Conservation (phyloP, 2,113 vertebrate species). For the Passer domesticus region DNA sequence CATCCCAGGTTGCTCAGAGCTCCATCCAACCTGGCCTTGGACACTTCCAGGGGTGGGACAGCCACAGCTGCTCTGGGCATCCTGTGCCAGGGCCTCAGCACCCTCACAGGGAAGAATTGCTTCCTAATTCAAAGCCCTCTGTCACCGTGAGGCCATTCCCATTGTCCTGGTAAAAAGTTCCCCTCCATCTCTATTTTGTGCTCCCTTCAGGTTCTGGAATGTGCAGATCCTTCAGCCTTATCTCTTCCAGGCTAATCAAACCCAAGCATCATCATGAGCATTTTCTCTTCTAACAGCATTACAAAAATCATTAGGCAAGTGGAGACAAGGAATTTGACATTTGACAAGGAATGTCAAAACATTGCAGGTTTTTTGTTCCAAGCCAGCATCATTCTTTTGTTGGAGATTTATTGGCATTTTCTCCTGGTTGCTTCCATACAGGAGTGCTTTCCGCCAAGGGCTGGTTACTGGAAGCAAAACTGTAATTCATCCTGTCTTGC, state of each 20-base stretch:
- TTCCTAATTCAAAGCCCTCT: not conserved
- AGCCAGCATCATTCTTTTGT: not conserved
- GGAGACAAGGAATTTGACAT: no score
- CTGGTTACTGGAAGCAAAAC: conserved; percentile 91
- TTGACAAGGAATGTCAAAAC: not conserved
- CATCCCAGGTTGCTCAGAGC: not conserved
- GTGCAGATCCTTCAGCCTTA: not conserved
- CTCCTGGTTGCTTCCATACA: conserved; percentile 39
- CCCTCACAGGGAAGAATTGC: not conserved
- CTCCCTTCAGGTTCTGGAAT: not conserved
- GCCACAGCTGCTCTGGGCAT: not conserved
- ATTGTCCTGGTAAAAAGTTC: not conserved
- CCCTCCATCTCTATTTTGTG: not conserved
- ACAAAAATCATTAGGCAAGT: not conserved
- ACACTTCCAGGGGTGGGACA: not conserved
- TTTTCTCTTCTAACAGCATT: not conserved
- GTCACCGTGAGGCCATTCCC: not conserved
- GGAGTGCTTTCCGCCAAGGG: conserved; percentile 91
- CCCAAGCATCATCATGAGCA: not conserved
- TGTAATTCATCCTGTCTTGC: conserved; percentile 89
- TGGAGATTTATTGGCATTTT: not conserved
- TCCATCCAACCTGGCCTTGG: not conserved
- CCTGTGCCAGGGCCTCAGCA: not conserved
- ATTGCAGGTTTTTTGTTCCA: not conserved
- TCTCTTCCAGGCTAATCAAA: not conserved